Conservation (phyloP, 2,797 vertebrate genomes). For the Gobionotothen gibberifrons region DNA sequence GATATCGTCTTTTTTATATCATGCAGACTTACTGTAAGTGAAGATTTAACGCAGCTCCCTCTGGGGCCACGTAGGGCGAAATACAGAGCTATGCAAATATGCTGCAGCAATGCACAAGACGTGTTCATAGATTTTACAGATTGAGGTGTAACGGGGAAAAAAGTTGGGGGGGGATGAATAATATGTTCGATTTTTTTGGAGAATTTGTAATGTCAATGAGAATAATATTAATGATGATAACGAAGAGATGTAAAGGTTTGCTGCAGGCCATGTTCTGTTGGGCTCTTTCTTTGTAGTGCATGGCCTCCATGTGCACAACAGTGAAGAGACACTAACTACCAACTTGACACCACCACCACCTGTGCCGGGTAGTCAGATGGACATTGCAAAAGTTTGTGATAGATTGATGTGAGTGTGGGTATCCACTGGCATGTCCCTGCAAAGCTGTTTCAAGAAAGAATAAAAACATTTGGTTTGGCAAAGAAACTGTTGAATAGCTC, state of each 20-base stretch:
- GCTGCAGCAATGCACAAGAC: neutral
- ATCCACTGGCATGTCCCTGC: slow-evolving; percentile 40
- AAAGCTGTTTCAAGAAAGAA: slow-evolving; percentile 44
- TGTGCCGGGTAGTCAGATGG: slow-evolving; percentile 74
- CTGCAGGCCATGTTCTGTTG: neutral
- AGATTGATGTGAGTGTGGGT: slow-evolving; percentile 66
- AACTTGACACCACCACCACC: slow-evolving; percentile 76
- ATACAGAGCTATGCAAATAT: neutral
- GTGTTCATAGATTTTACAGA: neutral
- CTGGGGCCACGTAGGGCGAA: neutral
- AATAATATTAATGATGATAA: neutral
- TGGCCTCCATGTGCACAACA: slow-evolving; percentile 35
- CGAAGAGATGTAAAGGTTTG: slow-evolving; percentile 11
- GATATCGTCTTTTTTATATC: neutral
- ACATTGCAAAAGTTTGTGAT: slow-evolving; percentile 63
- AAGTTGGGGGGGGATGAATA: neutral
- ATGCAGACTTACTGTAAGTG: neutral
- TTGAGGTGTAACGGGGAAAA: neutral
- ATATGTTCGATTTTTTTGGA: neutral
- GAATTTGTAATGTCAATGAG: neutral
- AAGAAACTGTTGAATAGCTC: slow-evolving; percentile 42
- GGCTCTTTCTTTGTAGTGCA: slow-evolving; percentile 31
- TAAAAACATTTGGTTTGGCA: slow-evolving; percentile 58
- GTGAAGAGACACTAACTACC: slow-evolving; percentile 47
- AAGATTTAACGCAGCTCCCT: neutral